These are phyloP conservation scores for Phanerotoma sp. DNA, from an alignment of 2,888 invertebrate species.

Conservation along the genomic window DNA sequence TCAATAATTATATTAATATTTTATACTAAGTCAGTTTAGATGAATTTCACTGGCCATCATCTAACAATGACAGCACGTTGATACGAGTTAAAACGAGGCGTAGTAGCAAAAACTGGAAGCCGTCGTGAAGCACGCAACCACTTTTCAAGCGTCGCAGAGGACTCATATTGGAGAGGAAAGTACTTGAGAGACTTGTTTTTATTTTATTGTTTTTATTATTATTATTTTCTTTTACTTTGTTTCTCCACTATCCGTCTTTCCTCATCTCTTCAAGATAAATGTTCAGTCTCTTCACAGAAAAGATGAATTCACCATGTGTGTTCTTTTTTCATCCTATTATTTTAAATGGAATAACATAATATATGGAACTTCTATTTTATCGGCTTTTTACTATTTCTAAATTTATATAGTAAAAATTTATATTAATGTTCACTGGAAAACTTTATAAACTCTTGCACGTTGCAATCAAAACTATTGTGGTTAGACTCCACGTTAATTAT, in stretches of 20 bases:
- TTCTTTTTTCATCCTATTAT: background rate
- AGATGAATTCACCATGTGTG: constrained; percentile 3
- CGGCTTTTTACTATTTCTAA: background rate
- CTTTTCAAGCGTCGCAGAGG: background rate
- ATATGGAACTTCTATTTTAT: background rate
- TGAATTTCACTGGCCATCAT: too few relatives aligned
- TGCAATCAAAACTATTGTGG: too few relatives aligned
- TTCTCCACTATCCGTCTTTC: background rate
- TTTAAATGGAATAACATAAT: background rate
- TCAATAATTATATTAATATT: constrained; percentile 27
- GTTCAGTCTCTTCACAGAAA: background rate
- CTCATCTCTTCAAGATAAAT: constrained; percentile 5
- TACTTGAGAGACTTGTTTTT: constrained; percentile 1
- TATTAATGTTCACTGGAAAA: too few relatives aligned
- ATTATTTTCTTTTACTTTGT: background rate
- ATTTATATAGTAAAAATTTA: background rate
- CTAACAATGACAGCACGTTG: too few relatives aligned
- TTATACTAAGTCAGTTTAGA: constrained; percentile 32
- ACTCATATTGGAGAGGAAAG: background rate
- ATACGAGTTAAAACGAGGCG: constrained; percentile 3
- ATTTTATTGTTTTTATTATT: background rate
- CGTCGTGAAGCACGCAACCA: constrained; percentile 1
- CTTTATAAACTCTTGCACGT: too few relatives aligned
- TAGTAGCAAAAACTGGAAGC: constrained; percentile 14
- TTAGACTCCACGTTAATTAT: too few relatives aligned